Conservation (phyloP, 37 sponge, comb jelly and placozoan species). For the Amphimedon queenslandica region DNA sequence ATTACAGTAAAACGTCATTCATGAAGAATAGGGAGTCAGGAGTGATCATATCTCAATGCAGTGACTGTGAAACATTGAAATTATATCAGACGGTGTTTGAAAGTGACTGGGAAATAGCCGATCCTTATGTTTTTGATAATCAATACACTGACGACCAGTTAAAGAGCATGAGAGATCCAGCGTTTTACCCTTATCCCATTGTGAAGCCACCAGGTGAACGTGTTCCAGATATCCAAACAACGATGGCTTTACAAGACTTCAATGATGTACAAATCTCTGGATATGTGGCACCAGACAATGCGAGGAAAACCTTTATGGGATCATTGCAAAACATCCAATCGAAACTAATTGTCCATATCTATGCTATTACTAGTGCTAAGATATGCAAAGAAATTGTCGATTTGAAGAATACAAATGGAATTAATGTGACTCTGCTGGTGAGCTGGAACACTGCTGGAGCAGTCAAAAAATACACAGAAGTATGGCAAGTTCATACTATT, state of each 20-base stretch:
- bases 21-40: constrained; percentile 81
- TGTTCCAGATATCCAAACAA: constrained; percentile 52
- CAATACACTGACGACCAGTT: constrained; percentile 45
- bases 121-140: constrained; percentile 19
- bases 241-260: constrained; percentile 20
- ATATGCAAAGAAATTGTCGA: constrained; percentile 43
- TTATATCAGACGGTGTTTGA: constrained; percentile 70
- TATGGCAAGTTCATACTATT: background rate
- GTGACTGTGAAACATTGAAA: constrained; percentile 17
- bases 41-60: constrained; percentile 50
- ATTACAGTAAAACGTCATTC: constrained; percentile 83
- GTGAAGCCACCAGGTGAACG: constrained; percentile 23
- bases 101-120: constrained; percentile 55
- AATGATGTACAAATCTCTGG: constrained; percentile 15
- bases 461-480: constrained; percentile 6
- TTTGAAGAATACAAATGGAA: constrained; percentile 46
- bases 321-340: constrained; percentile 11
- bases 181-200: constrained; percentile 12
- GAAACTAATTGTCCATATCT: constrained; percentile 35
- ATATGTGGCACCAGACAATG: constrained; percentile 66
- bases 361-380: constrained; percentile 50
- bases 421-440: constrained; percentile 65
- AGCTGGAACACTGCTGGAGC: constrained; percentile 42
- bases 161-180: constrained; percentile 38
- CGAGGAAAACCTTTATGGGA: constrained; percentile 22